Evolutionary conservation across 2,888 invertebrate genomes (phyloP), one percentile per base, ranked within the genome.

Genomic region (Pollenia amentaria): DNA sequence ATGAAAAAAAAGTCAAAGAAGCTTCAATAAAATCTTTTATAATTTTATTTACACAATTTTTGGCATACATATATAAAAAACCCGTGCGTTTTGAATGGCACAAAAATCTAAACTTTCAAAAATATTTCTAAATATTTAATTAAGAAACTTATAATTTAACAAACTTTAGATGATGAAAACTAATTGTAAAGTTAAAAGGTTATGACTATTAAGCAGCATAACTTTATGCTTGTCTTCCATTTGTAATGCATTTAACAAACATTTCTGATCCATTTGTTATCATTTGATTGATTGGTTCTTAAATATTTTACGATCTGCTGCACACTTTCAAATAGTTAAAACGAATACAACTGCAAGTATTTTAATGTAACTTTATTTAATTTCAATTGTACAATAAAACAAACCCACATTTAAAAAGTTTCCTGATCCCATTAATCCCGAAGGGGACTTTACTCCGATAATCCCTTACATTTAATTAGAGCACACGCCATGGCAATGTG

Each of bases 391-490:
- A 16, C 21, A 14, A 16, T 12, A 1, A 51, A 12, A 40, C 38
- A 16, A 42, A 16, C 69, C 44, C 40, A 70, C 18, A 53, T 53
- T 16, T 70, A 53, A 8, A 40, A 53, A 40, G 29, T 48, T 70
- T 11, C n/a, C 6, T 51, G 44, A 51, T 51, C 38, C 69, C 48
- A 51, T 38, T 51, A 51, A 69, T 69, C 29, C 64, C 42, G 21
- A 76, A 64, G 53, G 16, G 40, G 21, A 42, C 51, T 42, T 64
- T 53, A n/a, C 51, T 53, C 16, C n/a, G 57, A 78, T 60, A 55
- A 60, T 67, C 57, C 67, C 38, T 57, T 46, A 14, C 46, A n/a
- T 77, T 57, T 46, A 77, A 67, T 67, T 67, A 67, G 38, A 60
- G 46, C 67, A 38, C 65, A 64, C 44, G 77, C 44, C 67, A 46